phyloP scores from a whole-genome alignment of 2,113 vertebrate genomes.

The Urocolius indicus region DNA sequence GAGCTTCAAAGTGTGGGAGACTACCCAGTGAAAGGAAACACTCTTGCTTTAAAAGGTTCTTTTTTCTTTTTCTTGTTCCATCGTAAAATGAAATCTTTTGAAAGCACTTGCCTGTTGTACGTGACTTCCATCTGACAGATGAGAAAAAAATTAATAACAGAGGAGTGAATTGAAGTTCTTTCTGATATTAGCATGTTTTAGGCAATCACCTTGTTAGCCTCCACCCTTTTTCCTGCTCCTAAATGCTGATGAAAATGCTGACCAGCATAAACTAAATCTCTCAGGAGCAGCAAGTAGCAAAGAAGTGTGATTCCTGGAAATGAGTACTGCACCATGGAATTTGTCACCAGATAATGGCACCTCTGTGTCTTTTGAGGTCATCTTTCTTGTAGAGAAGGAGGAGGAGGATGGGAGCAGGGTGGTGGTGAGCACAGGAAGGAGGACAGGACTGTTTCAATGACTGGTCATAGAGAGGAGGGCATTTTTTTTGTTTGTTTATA shows the following conservation, averaged over 20 bases:
- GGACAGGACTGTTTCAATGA: neutral
- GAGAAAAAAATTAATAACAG: neutral
- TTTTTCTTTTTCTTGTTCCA: neutral
- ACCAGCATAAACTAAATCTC: neutral
- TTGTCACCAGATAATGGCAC: fast-evolving
- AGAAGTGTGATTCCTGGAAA: neutral
- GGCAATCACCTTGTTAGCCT: neutral
- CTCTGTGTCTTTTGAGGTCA: neutral
- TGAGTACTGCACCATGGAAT: neutral
- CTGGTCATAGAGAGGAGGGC: neutral
- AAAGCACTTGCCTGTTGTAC: neutral
- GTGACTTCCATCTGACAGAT: neutral
- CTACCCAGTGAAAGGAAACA: neutral
- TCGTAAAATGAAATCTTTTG: neutral
- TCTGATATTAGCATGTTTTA: neutral
- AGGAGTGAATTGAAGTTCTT: neutral
- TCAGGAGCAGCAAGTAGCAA: neutral
- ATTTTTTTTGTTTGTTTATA: slow-evolving; percentile 20
- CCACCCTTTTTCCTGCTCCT: neutral
- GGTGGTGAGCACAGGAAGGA: neutral
- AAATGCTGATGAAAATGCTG: neutral
- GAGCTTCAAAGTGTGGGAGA: neutral
- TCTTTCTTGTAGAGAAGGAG: neutral
- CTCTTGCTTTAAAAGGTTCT: neutral
- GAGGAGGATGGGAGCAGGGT: neutral